Conservation (phyloP, 2,797 vertebrate genomes). For the Coluber constrictor region DNA sequence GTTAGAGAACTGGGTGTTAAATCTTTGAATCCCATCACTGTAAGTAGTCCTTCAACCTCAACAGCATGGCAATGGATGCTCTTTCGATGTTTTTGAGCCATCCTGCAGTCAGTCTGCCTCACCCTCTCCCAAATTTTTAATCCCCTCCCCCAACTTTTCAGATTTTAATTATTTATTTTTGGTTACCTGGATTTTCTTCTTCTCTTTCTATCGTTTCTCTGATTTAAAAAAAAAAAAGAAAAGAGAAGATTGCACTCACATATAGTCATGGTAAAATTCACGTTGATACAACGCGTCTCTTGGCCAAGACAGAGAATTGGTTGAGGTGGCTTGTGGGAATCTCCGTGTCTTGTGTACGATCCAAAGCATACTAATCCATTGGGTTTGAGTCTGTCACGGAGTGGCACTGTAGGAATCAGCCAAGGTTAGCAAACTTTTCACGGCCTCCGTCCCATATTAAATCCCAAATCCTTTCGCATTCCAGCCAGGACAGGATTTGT, state of each 20-base stretch:
- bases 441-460: neutral
- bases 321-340: neutral
- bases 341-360: neutral
- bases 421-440: neutral
- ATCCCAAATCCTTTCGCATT: neutral
- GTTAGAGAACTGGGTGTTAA: too few species aligned
- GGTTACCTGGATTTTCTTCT: too few species aligned
- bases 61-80: too few species aligned
- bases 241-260: neutral
- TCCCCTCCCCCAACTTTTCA: too few species aligned
- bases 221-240: too few species aligned
- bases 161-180: too few species aligned
- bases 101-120: too few species aligned
- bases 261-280: neutral
- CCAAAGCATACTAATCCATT: neutral
- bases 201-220: too few species aligned
- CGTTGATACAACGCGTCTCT: rapidly evolving
- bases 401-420: neutral
- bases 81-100: too few species aligned
- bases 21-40: too few species aligned
- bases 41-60: too few species aligned
- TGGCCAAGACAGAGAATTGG: neutral
- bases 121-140: too few species aligned
- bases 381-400: neutral
- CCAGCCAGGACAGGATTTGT: neutral